Conservation (phyloP, 1,140 invertebrate genomes). For the Dermatophagoides farinae region DNA sequence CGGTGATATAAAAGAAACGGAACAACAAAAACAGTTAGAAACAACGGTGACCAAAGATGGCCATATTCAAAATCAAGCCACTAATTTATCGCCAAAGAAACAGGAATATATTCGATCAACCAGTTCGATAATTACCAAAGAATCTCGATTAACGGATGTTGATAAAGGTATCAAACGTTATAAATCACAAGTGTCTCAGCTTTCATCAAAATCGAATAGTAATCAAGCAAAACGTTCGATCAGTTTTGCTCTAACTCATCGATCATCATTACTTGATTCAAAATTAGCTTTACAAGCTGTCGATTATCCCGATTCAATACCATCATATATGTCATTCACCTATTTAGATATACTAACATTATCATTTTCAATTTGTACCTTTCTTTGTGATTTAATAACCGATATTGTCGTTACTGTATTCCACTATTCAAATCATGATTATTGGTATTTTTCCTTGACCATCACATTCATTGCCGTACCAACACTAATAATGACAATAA, state of each 20-base stretch:
- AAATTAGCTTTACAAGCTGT: not conserved
- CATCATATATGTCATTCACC: slow-evolving; percentile 17
- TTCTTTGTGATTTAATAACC: slow-evolving; percentile 19
- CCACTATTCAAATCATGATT: slow-evolving; percentile 18
- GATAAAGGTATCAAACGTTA: not conserved
- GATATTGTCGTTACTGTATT: slow-evolving; percentile 19
- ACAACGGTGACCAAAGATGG: too few relatives aligned
- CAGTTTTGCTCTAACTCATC: not conserved
- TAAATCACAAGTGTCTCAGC: not conserved
- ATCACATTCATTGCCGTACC: slow-evolving; percentile 22
- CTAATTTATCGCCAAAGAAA: too few relatives aligned
- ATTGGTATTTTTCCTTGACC: slow-evolving; percentile 23
- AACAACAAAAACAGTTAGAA: too few relatives aligned
- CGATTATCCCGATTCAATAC: slow-evolving; percentile 4
- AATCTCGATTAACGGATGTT: not conserved
- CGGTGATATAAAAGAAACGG: too few relatives aligned
- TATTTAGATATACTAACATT: slow-evolving; percentile 17
- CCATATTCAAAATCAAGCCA: too few relatives aligned
- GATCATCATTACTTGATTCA: not conserved
- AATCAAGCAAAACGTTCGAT: not conserved
- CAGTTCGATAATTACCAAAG: too few relatives aligned
- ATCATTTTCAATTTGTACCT: slow-evolving; percentile 19
- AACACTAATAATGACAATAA: slow-evolving; percentile 22
- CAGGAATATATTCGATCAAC: too few relatives aligned
- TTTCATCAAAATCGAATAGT: not conserved